Evolutionary conservation across 1,140 invertebrate genomes (phyloP).

Genomic region (Brachionus angularis): DNA sequence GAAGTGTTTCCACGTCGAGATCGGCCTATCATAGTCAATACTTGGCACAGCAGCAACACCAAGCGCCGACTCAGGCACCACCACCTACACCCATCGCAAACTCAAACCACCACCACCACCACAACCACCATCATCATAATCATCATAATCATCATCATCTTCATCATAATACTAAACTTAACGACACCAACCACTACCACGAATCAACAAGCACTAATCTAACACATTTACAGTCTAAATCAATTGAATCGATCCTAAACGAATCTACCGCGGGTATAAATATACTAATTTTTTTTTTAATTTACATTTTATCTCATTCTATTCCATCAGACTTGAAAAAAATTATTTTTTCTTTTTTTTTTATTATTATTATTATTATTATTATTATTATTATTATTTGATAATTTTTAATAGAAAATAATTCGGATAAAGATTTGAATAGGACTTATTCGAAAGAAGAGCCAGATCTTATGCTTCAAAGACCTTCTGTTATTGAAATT

Average conservation of each 20-base stretch:
- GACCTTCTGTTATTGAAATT: too few relatives aligned
- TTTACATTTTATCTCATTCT: not conserved
- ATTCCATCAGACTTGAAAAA: not conserved
- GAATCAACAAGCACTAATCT: too few relatives aligned
- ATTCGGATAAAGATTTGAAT: conserved; percentile 17
- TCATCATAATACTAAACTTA: too few relatives aligned
- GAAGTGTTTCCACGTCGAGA: conserved; percentile 21
- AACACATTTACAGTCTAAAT: conserved; percentile 39
- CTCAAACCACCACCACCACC: too few relatives aligned
- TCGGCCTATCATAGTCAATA: not conserved
- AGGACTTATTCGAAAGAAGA: conserved; percentile 38
- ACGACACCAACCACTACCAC: too few relatives aligned
- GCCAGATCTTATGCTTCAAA: too few relatives aligned
- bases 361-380: not conserved
- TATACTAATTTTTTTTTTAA: not conserved
- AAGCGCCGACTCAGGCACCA: not conserved
- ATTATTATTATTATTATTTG: not conserved
- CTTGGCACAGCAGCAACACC: not conserved
- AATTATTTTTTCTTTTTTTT: not conserved
- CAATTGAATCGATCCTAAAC: conserved; percentile 40
- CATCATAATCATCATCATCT: too few relatives aligned
- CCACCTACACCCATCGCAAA: not conserved
- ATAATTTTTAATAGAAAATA: not conserved
- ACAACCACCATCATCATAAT: too few relatives aligned
- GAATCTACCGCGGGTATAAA: conserved; percentile 24